Evolutionary conservation across 2,888 invertebrate genomes (phyloP).

Genomic region (Mamestra brassicae): DNA sequence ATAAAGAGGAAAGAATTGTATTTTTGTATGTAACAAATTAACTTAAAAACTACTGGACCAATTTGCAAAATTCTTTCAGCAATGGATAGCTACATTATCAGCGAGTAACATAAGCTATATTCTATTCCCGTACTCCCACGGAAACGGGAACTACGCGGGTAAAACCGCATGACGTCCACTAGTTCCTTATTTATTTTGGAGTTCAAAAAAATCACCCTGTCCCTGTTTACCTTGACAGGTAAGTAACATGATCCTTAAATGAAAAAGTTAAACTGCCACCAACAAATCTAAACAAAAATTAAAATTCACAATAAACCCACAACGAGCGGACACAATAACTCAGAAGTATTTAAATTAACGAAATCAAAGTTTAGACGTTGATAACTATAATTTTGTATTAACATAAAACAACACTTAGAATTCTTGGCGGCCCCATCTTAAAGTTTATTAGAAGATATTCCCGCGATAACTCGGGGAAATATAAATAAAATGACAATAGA

Average conservation of each 20-base stretch:
- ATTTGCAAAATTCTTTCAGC: no score
- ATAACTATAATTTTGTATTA: constrained; percentile 84
- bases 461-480: constrained; percentile 85
- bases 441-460: constrained; percentile 88
- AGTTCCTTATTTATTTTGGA: no score
- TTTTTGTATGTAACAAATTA: no score
- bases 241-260: background rate
- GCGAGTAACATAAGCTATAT: no score
- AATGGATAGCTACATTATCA: no score
- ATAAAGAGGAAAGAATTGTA: no score
- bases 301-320: constrained; percentile 54
- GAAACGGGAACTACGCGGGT: no score
- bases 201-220: no score
- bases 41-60: no score
- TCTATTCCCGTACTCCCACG: no score
- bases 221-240: no score
- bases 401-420: constrained; percentile 89
- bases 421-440: constrained; percentile 79
- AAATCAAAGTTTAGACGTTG: constrained; percentile 74
- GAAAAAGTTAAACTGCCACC: background rate
- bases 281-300: constrained; percentile 40
- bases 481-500: constrained; percentile 89
- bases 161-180: no score
- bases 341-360: constrained; percentile 79
- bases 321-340: constrained; percentile 61